These are phyloP conservation scores for Oreonectes daqikongensis DNA, from an alignment of 2,797 vertebrate genomes.

Conservation along the genomic window DNA sequence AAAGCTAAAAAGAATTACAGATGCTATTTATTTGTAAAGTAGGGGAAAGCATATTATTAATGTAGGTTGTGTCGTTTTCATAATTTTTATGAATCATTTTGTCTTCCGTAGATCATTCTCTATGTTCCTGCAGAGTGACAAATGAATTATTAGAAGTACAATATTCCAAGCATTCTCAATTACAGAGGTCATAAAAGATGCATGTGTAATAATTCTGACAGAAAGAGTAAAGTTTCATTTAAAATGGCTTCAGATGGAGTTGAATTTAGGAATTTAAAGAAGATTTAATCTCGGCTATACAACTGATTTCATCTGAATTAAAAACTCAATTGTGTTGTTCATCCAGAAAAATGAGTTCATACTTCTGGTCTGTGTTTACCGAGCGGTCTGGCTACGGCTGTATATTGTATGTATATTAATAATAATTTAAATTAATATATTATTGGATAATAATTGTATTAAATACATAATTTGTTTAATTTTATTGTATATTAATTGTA, in stretches of 20 bases:
- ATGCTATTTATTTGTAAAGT: not conserved
- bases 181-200: not conserved
- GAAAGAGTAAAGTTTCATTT: not conserved
- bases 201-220: not conserved
- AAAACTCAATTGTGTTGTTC: too few species aligned
- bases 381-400: too few species aligned
- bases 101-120: not conserved
- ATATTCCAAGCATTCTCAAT: not conserved
- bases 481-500: too few species aligned
- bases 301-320: too few species aligned
- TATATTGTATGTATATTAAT: too few species aligned
- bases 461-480: too few species aligned
- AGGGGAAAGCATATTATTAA: too few species aligned
- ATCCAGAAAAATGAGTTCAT: too few species aligned
- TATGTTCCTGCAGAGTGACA: not conserved
- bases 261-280: not conserved
- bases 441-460: too few species aligned
- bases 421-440: too few species aligned
- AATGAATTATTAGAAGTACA: conserved; percentile 2
- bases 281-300: not conserved
- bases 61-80: not conserved
- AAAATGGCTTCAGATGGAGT: not conserved
- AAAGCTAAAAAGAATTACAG: too few species aligned
- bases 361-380: too few species aligned
- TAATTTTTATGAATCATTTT: not conserved